Base-by-base conservation (phyloP, 2,888 invertebrate genomes). In the Dryobotodes eremita region DNA sequence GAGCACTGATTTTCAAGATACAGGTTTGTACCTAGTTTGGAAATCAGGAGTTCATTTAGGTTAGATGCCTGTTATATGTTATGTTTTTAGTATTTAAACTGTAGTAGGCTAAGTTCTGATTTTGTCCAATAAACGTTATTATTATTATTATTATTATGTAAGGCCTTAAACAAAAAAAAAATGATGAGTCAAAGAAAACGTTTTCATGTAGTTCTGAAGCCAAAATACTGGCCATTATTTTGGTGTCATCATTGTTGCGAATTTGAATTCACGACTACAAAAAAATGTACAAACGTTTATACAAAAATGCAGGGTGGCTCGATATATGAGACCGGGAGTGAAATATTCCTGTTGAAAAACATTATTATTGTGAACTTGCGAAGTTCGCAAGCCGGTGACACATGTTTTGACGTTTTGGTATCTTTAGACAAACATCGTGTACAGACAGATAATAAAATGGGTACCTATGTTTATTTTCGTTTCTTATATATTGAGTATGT, bases 321-420 rank as follows among this genome's bases (percentile, higher is more conserved):
- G 5, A n/a, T 23, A 13, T n/a, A 57, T 36, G 31, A 36, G 31
- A 2, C 42, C 42, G 53, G 8, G 6, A 11, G 57, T n/a, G n/a
- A 15, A 53, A 53, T 42, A 46, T 66, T 68, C 46, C 61, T 81
- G 55, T 65, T 64, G 31, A n/a, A 57, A 65, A 64, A 81, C 26
- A 66, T 79, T n/a, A 31, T n/a, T 46, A 64, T 36, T 36, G 42
- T 42, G 5, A 42, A 36, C 31, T 23, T 57, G 48, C 64, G 0
- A 72, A 57, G 31, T 64, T 61, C 8, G 11, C 23, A 55, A 61
- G 15, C n/a, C n/a, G 36, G 79, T 36, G 15, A 11, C 64, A 70
- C 70, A 79, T 71, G 68, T 64, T 80, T 26, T 79, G 79, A 71
- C 65, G 31, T 17, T 17, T 48, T 42, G 20, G n/a, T 71, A 80